Evolutionary conservation across 2,888 invertebrate genomes (phyloP).

Genomic region (Cylindroiulus punctatus): DNA sequence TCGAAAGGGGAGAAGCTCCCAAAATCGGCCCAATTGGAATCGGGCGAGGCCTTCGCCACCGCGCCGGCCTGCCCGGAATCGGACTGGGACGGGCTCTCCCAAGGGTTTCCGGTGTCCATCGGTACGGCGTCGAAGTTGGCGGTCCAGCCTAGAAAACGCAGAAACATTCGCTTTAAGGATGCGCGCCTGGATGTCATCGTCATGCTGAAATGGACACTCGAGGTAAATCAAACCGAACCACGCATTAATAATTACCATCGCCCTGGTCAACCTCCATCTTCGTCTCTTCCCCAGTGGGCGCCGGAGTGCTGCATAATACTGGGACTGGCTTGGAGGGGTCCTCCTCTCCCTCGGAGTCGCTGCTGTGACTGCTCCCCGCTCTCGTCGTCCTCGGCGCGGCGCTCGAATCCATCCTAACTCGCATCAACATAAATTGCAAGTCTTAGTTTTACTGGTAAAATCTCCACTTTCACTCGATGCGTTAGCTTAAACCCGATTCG

Average conservation of each 20-base stretch:
- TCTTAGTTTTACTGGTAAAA: too few species aligned
- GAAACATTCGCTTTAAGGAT: not conserved
- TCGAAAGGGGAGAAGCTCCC: conserved; percentile 61
- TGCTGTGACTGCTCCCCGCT: conserved; percentile 60
- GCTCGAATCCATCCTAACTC: conserved; percentile 37
- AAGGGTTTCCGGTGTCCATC: conserved; percentile 66
- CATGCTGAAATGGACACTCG: too few species aligned
- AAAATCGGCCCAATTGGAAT: conserved; percentile 63
- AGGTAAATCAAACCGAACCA: too few species aligned
- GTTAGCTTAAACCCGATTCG: too few species aligned
- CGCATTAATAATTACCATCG: conserved; percentile 14
- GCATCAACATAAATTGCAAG: not conserved
- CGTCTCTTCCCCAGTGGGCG: conserved; percentile 58
- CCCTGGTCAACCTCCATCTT: conserved; percentile 58
- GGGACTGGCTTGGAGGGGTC: conserved; percentile 63
- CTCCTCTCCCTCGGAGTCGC: conserved; percentile 65
- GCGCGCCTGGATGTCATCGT: too few species aligned
- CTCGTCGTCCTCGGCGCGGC: not conserved
- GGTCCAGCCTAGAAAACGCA: conserved; percentile 60
- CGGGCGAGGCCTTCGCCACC: conserved; percentile 58
- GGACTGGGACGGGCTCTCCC: conserved; percentile 64
- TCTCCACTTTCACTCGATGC: too few species aligned
- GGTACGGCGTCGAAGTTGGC: conserved; percentile 64
- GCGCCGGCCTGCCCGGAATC: conserved; percentile 59
- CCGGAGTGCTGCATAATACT: conserved; percentile 53